Evolutionary conservation across 2,797 vertebrate genomes (phyloP).

Genomic region (Enteromius afrohamiltoni): DNA sequence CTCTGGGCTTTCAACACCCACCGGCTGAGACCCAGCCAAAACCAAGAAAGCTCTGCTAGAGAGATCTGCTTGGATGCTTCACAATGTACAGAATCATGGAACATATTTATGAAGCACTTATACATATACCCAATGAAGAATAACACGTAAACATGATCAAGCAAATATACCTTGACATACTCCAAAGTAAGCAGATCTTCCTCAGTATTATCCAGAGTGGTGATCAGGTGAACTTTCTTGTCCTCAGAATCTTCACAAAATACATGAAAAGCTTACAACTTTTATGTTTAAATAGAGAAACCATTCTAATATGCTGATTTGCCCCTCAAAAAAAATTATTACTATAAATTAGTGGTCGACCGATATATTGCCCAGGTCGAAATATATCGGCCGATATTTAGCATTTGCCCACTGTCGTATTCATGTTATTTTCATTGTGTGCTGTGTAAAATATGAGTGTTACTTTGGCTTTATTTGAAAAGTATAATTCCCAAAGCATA

Average conservation of each 20-base stretch:
- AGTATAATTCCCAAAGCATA: too few relatives aligned
- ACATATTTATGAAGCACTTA: not conserved
- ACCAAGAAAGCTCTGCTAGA: not conserved
- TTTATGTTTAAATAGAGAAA: not conserved
- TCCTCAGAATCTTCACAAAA: slow-evolving; percentile 84
- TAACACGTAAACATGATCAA: not conserved
- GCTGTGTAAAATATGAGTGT: too few relatives aligned
- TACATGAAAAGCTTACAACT: not conserved
- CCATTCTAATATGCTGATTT: not conserved
- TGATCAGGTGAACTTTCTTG: slow-evolving; percentile 89
- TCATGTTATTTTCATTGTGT: too few relatives aligned
- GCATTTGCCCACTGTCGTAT: too few relatives aligned
- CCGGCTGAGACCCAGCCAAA: not conserved
- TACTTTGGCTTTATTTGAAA: too few relatives aligned
- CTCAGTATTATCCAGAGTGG: slow-evolving; percentile 92
- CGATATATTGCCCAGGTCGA: too few relatives aligned
- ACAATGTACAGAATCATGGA: not conserved
- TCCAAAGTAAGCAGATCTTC: slow-evolving; percentile 91
- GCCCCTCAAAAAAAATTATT: not conserved
- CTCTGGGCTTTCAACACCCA: not conserved
- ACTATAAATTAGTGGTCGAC: too few relatives aligned
- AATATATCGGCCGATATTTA: too few relatives aligned
- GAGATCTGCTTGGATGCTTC: not conserved
- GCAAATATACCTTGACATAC: slow-evolving; percentile 85
- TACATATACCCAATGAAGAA: not conserved